Evolutionary conservation across 1,140 invertebrate species (phyloP).

Genomic region (Drosophila lini): DNA sequence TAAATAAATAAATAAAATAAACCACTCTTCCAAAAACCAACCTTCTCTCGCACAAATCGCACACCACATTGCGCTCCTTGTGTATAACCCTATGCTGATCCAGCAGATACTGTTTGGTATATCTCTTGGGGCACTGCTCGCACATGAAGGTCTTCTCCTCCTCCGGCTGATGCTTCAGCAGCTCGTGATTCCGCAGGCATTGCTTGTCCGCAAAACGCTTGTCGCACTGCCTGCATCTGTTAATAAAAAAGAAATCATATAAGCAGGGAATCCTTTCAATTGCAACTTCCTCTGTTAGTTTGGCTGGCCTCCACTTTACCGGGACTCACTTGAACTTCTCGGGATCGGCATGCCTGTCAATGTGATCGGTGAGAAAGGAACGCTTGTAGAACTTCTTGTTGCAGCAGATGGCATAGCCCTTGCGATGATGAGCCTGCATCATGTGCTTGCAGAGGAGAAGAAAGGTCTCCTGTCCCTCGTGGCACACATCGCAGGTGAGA

Average conservation of each 20-base stretch:
- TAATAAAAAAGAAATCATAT: not conserved
- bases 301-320: slow-evolving; percentile 55
- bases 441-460: slow-evolving; percentile 69
- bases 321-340: slow-evolving; percentile 78
- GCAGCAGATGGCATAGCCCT: slow-evolving; percentile 76
- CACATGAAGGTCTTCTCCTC: slow-evolving; percentile 72
- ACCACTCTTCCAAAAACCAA: slow-evolving; percentile 5
- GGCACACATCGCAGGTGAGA: slow-evolving; percentile 72
- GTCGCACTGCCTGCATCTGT: slow-evolving; percentile 69
- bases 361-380: slow-evolving; percentile 73
- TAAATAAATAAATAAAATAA: no score
- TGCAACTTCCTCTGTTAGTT: not conserved
- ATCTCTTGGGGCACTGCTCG: slow-evolving; percentile 68
- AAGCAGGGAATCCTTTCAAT: not conserved
- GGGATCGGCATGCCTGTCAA: slow-evolving; percentile 72
- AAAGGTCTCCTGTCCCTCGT: slow-evolving; percentile 61
- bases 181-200: slow-evolving; percentile 75
- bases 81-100: slow-evolving; percentile 74
- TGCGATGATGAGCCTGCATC: slow-evolving; percentile 55
- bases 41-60: slow-evolving; percentile 66
- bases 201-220: slow-evolving; percentile 76
- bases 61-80: slow-evolving; percentile 66
- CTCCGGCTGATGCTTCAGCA: slow-evolving; percentile 72
- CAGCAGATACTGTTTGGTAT: slow-evolving; percentile 74
- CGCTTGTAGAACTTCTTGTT: slow-evolving; percentile 81